Conservation (phyloP, 2,113 vertebrate genomes). For the Anoplopoma fimbria region DNA sequence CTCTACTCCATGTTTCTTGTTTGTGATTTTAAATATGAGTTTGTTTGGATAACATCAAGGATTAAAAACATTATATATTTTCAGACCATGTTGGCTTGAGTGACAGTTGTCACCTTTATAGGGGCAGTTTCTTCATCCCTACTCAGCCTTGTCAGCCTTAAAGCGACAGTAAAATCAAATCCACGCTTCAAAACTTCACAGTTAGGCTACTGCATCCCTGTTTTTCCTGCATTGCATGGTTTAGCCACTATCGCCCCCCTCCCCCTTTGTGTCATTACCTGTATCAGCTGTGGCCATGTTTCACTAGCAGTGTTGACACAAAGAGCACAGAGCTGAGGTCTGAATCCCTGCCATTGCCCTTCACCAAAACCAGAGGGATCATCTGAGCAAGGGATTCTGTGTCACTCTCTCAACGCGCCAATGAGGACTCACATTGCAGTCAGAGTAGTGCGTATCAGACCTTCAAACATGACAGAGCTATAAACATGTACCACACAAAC, state of each 20-base stretch:
- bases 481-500: background rate
- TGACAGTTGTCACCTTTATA: background rate
- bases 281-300: slow-evolving; percentile 77
- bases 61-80: background rate
- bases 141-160: background rate
- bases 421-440: slow-evolving; percentile 25
- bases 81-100: background rate
- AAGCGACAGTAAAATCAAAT: background rate
- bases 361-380: slow-evolving; percentile 75
- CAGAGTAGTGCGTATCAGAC: slow-evolving; percentile 12
- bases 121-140: background rate
- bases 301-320: slow-evolving; percentile 77
- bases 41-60: background rate
- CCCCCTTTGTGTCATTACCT: slow-evolving; percentile 58
- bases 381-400: slow-evolving; percentile 67
- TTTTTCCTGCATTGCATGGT: background rate
- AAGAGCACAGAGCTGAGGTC: slow-evolving; percentile 55
- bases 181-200: background rate
- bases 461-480: slow-evolving; percentile 13
- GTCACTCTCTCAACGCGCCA: slow-evolving; percentile 63
- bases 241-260: background rate
- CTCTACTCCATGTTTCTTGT: background rate
- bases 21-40: background rate
- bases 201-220: background rate
- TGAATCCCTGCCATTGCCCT: slow-evolving; percentile 70